Percentiles rank a stretch among this genome's conserved stretches.
phyloP scores from a whole-genome alignment of 1,140 invertebrate genomes.

The Caerostris extrusa region DNA sequence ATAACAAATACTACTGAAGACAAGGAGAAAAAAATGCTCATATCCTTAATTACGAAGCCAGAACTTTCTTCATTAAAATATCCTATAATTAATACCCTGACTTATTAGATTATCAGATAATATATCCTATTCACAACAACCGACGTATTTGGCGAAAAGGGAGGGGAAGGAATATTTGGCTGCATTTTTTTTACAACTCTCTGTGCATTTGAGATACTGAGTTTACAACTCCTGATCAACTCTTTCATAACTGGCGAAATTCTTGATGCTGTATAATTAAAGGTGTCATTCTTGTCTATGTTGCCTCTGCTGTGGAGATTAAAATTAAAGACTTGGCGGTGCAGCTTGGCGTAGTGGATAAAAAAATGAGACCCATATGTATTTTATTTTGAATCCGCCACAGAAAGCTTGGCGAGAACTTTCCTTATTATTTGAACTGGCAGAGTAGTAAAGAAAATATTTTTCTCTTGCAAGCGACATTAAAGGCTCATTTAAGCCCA shows the following conservation, averaged over 20 bases:
- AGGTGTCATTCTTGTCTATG: neutral
- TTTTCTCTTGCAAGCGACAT: too few species aligned
- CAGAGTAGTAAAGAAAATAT: neutral
- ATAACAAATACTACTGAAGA: too few species aligned
- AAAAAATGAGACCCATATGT: neutral
- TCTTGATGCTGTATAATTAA: neutral
- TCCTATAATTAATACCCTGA: neutral
- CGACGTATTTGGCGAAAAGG: neutral
- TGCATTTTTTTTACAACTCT: neutral
- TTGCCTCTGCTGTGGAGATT: neutral
- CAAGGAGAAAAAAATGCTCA: too few species aligned
- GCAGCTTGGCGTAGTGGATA: neutral
- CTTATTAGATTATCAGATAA: conserved; percentile 2
- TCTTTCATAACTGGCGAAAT: neutral
- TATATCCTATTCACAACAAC: neutral
- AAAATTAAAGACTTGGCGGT: neutral
- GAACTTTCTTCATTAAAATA: conserved; percentile 29
- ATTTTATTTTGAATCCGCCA: neutral
- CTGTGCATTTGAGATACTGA: neutral
- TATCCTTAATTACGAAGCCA: too few species aligned
- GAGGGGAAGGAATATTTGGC: neutral
- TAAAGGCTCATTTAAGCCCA: neutral
- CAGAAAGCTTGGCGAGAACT: neutral
- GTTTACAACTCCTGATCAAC: too few species aligned
- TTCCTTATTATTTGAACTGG: neutral